Percentiles rank a stretch among this genome's conserved stretches.
These are phyloP conservation scores for Arremon brunneinucha DNA, from an alignment of 2,797 vertebrate genomes.

Conservation along the genomic window DNA sequence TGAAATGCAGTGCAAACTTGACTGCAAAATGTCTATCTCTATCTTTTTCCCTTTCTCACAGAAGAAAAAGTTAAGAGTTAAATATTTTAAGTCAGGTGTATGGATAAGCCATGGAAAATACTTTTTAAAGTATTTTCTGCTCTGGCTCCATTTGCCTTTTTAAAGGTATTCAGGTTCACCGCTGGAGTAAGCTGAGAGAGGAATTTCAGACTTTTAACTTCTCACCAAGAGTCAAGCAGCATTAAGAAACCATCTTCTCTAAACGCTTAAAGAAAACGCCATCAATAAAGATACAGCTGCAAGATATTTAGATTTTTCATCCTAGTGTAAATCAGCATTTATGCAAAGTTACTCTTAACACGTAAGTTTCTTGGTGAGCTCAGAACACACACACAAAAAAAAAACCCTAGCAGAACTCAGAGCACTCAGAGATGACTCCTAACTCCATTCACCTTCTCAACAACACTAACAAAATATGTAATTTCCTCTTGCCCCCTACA, in stretches of 20 bases:
- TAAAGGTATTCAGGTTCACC: background rate
- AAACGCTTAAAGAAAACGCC: background rate
- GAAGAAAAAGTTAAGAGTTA: background rate
- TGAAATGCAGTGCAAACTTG: background rate
- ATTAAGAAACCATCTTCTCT: background rate
- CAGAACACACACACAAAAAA: background rate
- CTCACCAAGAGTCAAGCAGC: background rate
- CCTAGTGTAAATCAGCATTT: background rate
- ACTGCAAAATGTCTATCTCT: background rate
- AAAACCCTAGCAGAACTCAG: rapidly evolving
- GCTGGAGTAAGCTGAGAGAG: background rate
- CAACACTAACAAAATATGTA: rapidly evolving
- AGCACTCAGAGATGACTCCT: background rate
- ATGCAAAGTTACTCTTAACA: background rate
- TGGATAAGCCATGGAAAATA: background rate
- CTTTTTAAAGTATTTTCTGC: background rate
- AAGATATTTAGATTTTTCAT: background rate
- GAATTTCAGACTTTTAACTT: background rate
- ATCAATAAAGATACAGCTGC: background rate
- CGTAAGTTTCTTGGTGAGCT: background rate
- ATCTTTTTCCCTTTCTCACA: background rate
- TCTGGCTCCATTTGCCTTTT: background rate
- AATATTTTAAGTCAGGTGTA: background rate
- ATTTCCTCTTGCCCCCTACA: background rate
- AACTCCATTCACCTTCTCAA: background rate